Conservation (phyloP, 2,797 vertebrate species). For the Chelon auratus region DNA sequence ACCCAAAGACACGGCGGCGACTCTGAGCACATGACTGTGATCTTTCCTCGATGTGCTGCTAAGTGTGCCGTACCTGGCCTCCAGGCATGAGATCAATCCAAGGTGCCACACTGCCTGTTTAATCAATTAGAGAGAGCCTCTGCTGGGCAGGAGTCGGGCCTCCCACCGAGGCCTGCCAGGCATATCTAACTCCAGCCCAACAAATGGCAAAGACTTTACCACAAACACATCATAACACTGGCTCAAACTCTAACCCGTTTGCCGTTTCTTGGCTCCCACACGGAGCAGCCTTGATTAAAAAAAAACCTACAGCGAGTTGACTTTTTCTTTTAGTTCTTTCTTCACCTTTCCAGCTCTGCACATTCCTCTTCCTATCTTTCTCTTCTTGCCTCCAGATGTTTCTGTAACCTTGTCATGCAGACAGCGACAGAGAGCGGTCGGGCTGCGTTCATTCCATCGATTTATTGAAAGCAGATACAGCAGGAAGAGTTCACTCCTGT, state of each 20-base stretch:
- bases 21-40: constrained; percentile 46
- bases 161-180: constrained; percentile 70
- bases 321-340: constrained; percentile 36
- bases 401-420: constrained; percentile 51
- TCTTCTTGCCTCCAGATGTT: constrained; percentile 76
- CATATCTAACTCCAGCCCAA: constrained; percentile 63
- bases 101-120: constrained; percentile 67
- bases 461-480: constrained; percentile 78
- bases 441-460: constrained; percentile 56
- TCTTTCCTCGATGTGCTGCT: constrained; percentile 49
- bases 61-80: constrained; percentile 59
- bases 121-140: constrained; percentile 69
- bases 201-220: constrained; percentile 60
- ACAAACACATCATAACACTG: constrained; percentile 70
- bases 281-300: constrained; percentile 58
- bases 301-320: constrained; percentile 46
- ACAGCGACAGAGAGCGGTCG: constrained; percentile 42
- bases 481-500: constrained; percentile 57
- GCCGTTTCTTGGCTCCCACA: constrained; percentile 46
- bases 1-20: constrained; percentile 44
- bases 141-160: constrained; percentile 57
- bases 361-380: constrained; percentile 53
- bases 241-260: constrained; percentile 40
- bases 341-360: constrained; percentile 45
- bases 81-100: constrained; percentile 53